A percentile compares a stretch with the other conserved stretches of the same genome.
Evolutionary conservation across 2,113 vertebrate genomes (phyloP).

Genomic region (Pseudorhombus dupliciocellatus): DNA sequence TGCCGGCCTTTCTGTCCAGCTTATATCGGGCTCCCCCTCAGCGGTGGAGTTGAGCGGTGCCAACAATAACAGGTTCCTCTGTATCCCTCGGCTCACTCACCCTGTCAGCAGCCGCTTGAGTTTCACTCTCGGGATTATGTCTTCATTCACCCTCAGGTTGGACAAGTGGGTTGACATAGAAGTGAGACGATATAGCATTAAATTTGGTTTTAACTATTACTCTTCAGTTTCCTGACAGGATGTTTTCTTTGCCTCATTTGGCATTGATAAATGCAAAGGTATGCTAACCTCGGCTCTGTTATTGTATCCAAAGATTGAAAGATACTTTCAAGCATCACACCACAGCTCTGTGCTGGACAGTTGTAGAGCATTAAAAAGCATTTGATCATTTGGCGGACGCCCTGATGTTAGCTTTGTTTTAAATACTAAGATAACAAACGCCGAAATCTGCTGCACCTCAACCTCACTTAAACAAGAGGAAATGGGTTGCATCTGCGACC

Average conservation of each 20-base stretch:
- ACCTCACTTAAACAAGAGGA: conserved; percentile 59
- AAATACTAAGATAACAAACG: conserved; percentile 58
- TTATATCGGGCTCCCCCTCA: conserved; percentile 48
- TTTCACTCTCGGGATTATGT: conserved; percentile 59
- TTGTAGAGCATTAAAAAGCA: conserved; percentile 32
- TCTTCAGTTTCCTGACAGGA: conserved; percentile 51
- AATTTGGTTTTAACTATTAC: conserved; percentile 45
- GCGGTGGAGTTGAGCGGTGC: conserved; percentile 43
- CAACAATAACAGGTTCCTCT: conserved; percentile 70
- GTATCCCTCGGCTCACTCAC: conserved; percentile 58
- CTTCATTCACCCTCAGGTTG: conserved; percentile 50
- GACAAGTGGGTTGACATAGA: conserved; percentile 46
- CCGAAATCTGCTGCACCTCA: conserved; percentile 53
- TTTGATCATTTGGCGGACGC: conserved; percentile 36
- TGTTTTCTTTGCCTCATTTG: conserved; percentile 62
- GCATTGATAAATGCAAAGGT: conserved; percentile 33
- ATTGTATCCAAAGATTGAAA: conserved; percentile 48
- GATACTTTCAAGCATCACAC: conserved; percentile 16
- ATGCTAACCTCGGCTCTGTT: conserved; percentile 41
- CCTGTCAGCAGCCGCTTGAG: conserved; percentile 52
- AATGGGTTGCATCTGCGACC: conserved; percentile 74
- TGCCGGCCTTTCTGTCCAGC: conserved; percentile 48
- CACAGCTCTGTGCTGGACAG: conserved; percentile 14
- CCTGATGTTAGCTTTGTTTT: conserved; percentile 20
- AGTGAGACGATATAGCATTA: conserved; percentile 44